Base-by-base conservation (phyloP, 53 echinoderm and acorn worm genomes). In the Hippasteria phrygiana region DNA sequence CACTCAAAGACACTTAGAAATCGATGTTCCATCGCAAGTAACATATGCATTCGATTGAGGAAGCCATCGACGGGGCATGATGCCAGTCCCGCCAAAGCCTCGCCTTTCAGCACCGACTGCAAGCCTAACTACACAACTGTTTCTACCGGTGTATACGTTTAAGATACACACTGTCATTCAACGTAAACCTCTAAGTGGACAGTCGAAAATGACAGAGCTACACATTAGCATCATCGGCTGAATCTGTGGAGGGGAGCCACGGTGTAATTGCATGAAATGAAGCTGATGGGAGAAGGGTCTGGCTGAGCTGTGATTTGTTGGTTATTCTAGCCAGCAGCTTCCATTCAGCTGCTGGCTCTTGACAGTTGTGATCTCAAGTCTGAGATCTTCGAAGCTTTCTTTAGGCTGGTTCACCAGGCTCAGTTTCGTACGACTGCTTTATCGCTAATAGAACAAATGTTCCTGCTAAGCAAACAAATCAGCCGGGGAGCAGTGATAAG, bases 141-240 rank as follows among this genome's bases (percentile, higher is more conserved):
- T 59, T 59, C 20, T 45, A 45, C 6, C 59, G 4, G 3, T 22
- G 59, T 2, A 26, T 7, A 59, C 59, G n/a, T 59, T 22, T 34
- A 1, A 72, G 72, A 72, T 72, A 38, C 72, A 39, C 72, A 72
- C 22, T 42, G 42, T 72, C 72, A 72, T 72, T 72, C 72, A 72
- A 39, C 72, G 72, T 72, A 20, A 72, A 39, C 72, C 72, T 17
- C 42, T 72, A 72, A 72, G 72, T 72, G 42, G 72, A 17, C 72
- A 18, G 40, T 13, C 36, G 72, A 34, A 35, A 67, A 67, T 67
- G 69, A 37, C 69, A 37, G 14, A 16, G 69, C 69, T 67, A 35
- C 37, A 35, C 37, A 35, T 67, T 33, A 67, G 37, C 69, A 67
- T 67, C 69, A 67, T 67, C 69, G 37, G 69, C 34, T 18, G 69